Conservation (phyloP, 2,888 invertebrate genomes). For the Terebella lapidaria region DNA sequence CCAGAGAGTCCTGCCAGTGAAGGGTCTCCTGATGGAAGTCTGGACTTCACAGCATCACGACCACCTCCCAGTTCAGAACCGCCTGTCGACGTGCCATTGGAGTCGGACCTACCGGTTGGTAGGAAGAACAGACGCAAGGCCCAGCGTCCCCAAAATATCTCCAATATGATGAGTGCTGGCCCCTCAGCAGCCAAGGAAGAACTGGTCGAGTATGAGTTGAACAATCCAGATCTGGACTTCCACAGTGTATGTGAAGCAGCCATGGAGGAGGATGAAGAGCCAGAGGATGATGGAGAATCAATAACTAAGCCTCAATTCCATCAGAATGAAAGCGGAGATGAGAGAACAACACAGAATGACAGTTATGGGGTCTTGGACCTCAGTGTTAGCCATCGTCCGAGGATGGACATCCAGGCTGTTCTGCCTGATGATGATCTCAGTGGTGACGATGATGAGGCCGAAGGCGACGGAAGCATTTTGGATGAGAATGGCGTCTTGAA, state of each 20-base stretch:
- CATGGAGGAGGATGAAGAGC: conserved; percentile 1
- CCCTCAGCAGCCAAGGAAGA: conserved; percentile 2
- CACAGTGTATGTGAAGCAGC: conserved; percentile 18
- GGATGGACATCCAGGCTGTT: not conserved
- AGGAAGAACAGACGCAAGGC: conserved; percentile 74
- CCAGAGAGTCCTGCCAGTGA: not conserved
- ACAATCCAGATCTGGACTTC: conserved; percentile 34
- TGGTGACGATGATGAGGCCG: not conserved
- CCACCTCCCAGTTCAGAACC: not conserved
- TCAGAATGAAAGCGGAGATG: not conserved
- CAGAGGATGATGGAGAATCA: conserved; percentile 12
- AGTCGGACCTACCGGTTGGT: conserved; percentile 4
- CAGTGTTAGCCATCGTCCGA: not conserved
- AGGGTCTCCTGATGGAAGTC: not conserved
- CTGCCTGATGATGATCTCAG: not conserved
- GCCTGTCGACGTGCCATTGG: not conserved
- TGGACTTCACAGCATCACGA: not conserved
- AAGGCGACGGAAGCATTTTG: not conserved
- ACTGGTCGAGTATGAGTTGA: conserved; percentile 34
- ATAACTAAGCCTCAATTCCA: too few relatives aligned
- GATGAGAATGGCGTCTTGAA: not conserved
- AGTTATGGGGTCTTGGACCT: not conserved
- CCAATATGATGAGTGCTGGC: conserved; percentile 18
- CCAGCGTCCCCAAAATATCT: conserved; percentile 71
- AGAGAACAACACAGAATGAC: not conserved